These are phyloP conservation scores for Andricus quercusramuli DNA, from an alignment of 2,888 invertebrate species.

Conservation along the genomic window DNA sequence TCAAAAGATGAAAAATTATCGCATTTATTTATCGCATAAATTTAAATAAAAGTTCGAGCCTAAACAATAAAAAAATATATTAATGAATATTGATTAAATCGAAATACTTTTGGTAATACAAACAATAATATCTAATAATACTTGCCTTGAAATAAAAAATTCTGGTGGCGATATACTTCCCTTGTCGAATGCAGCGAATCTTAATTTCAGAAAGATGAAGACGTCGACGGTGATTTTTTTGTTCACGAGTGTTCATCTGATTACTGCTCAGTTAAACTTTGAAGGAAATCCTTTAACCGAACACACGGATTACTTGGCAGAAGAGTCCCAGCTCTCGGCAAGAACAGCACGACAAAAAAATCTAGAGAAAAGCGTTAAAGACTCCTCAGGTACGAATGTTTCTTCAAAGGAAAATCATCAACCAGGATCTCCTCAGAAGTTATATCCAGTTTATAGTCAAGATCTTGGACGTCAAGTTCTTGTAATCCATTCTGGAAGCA, in stretches of 20 bases:
- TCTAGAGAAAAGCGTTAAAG: constrained; percentile 24
- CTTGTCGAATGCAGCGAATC: constrained; percentile 14
- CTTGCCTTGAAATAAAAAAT: background rate
- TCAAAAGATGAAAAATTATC: no score
- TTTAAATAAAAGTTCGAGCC: no score
- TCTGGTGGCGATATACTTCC: background rate
- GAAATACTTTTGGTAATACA: no score
- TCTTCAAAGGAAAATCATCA: constrained; percentile 45
- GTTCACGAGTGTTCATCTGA: constrained; percentile 24
- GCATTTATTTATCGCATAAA: no score
- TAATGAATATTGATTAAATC: no score
- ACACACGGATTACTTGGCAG: constrained; percentile 71
- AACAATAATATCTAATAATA: no score
- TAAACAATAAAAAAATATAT: no score
- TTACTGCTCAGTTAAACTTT: constrained; percentile 69
- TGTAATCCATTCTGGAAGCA: background rate
- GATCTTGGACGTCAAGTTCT: constrained; percentile 37
- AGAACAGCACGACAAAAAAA: constrained; percentile 57
- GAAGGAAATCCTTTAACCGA: constrained; percentile 74
- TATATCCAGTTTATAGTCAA: constrained; percentile 55
- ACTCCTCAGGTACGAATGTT: background rate
- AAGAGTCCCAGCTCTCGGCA: constrained; percentile 66
- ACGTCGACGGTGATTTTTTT: constrained; percentile 15
- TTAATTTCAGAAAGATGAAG: constrained; percentile 61
- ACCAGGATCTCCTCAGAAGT: constrained; percentile 52